Evolutionary conservation across 2,888 invertebrate genomes (phyloP).

Genomic region (Chymomyza fuscimana): DNA sequence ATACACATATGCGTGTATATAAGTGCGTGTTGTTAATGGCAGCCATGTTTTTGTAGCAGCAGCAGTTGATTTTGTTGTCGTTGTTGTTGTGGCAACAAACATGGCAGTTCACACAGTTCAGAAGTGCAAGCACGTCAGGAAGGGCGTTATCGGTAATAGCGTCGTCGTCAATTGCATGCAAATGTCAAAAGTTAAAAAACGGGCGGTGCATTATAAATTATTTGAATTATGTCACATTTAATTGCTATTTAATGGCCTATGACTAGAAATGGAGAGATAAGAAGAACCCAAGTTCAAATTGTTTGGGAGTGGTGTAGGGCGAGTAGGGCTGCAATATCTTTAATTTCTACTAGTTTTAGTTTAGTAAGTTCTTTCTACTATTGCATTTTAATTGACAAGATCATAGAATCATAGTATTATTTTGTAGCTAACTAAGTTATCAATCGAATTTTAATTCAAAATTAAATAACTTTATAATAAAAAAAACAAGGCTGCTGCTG

Average conservation of each 20-base stretch:
- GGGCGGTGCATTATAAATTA: slow-evolving; percentile 43
- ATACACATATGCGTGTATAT: slow-evolving; percentile 21
- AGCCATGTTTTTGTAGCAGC: slow-evolving; percentile 15
- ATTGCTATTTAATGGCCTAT: slow-evolving; percentile 19
- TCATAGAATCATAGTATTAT: too few relatives aligned
- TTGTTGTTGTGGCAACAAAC: slow-evolving; percentile 36
- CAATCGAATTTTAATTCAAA: too few relatives aligned
- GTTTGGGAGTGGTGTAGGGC: not conserved
- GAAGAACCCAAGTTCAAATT: not conserved
- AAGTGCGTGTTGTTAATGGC: slow-evolving; percentile 42
- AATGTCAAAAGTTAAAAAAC: not conserved
- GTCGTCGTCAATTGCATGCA: slow-evolving; percentile 18
- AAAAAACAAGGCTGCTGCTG: too few relatives aligned
- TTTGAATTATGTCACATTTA: slow-evolving; percentile 26
- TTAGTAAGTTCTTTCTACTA: too few relatives aligned
- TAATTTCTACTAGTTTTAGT: too few relatives aligned
- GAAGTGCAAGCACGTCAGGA: slow-evolving; percentile 42
- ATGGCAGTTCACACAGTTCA: slow-evolving; percentile 65
- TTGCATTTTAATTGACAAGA: too few relatives aligned
- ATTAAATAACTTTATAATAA: too few relatives aligned
- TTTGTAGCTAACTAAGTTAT: too few relatives aligned
- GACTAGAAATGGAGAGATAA: slow-evolving; percentile 7
- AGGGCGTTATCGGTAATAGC: slow-evolving; percentile 23
- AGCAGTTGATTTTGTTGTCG: not conserved
- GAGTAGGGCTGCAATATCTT: too few relatives aligned